A percentile compares a stretch with the other conserved stretches of the same genome.
Conservation (phyloP, 1,140 invertebrate species). For the Telenomus remus region DNA sequence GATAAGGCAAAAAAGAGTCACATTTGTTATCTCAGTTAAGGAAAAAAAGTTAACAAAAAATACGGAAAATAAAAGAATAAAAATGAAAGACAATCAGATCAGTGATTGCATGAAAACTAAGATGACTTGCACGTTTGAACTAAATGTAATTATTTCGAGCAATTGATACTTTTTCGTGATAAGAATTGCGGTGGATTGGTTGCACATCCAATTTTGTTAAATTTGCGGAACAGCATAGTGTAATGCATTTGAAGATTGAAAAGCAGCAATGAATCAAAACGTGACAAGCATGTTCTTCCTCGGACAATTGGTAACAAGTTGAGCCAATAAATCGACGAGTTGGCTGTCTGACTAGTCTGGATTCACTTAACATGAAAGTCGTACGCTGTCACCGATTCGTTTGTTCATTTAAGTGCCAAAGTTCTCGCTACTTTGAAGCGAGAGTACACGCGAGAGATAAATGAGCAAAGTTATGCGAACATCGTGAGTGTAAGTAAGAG, state of each 20-base stretch:
- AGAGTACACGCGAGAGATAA: slow-evolving; percentile 57
- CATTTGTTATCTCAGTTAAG: too few species aligned
- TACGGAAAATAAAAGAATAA: too few species aligned
- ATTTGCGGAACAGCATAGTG: slow-evolving; percentile 32
- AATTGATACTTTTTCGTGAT: slow-evolving; percentile 27
- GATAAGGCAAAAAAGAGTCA: too few species aligned
- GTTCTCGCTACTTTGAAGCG: slow-evolving; percentile 43
- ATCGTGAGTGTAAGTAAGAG: slow-evolving; percentile 40
- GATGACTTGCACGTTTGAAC: slow-evolving; percentile 12
- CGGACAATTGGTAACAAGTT: slow-evolving; percentile 63
- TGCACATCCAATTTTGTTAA: slow-evolving; percentile 36
- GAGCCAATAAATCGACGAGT: slow-evolving; percentile 63
- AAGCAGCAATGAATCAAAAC: slow-evolving; percentile 62
- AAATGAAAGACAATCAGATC: too few species aligned
- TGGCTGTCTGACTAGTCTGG: slow-evolving; percentile 54
- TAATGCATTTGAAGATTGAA: slow-evolving; percentile 52
- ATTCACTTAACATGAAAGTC: slow-evolving; percentile 58
- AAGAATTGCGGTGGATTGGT: slow-evolving; percentile 27
- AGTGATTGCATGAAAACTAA: neutral
- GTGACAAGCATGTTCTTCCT: slow-evolving; percentile 58
- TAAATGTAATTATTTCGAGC: slow-evolving; percentile 27
- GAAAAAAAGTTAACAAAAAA: too few species aligned
- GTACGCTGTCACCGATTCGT: slow-evolving; percentile 52
- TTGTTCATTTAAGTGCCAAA: slow-evolving; percentile 56
- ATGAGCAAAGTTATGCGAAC: slow-evolving; percentile 53